Conservation (phyloP, 2,888 invertebrate species). For the Macroteleia sp. region DNA sequence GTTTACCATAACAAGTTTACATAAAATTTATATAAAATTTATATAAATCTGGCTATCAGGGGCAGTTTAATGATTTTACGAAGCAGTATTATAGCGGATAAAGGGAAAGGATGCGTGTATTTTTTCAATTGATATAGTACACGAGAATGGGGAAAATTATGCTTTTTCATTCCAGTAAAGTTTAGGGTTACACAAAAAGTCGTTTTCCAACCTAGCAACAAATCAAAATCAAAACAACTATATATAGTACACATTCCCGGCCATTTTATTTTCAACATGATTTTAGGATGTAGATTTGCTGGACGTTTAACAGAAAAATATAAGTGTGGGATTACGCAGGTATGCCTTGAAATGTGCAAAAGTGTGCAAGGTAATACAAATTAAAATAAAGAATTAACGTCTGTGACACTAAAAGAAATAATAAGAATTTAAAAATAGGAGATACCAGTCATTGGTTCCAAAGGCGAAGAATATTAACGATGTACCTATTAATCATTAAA, state of each 20-base stretch:
- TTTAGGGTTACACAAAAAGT: conserved; percentile 27
- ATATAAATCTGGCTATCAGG: too few relatives aligned
- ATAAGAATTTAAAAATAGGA: conserved; percentile 1
- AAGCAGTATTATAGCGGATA: conserved; percentile 11
- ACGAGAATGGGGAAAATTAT: conserved; percentile 61
- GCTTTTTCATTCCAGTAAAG: conserved; percentile 53
- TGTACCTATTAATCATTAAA: conserved; percentile 68
- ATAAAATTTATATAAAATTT: too few relatives aligned
- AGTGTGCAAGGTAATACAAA: conserved; percentile 32
- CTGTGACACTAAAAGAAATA: conserved; percentile 20
- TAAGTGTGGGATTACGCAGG: conserved; percentile 19
- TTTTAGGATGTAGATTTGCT: conserved; percentile 10
- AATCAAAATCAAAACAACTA: conserved; percentile 31
- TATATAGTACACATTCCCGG: background rate
- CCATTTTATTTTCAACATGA: conserved; percentile 16
- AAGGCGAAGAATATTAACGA: conserved; percentile 38
- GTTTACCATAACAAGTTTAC: too few relatives aligned
- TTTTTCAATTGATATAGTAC: conserved; percentile 30
- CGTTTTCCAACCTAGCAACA: conserved; percentile 36
- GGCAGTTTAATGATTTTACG: conserved; percentile 12
- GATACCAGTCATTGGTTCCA: conserved; percentile 17
- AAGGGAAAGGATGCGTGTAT: conserved; percentile 17
- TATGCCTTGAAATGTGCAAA: conserved; percentile 29
- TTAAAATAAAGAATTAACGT: conserved; percentile 49
- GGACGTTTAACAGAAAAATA: background rate